A percentile compares a stretch with the other conserved stretches of the same genome.
These are phyloP conservation scores for Orthochromis malagaraziensis DNA, from an alignment of 2,113 vertebrate species.

Conservation along the genomic window DNA sequence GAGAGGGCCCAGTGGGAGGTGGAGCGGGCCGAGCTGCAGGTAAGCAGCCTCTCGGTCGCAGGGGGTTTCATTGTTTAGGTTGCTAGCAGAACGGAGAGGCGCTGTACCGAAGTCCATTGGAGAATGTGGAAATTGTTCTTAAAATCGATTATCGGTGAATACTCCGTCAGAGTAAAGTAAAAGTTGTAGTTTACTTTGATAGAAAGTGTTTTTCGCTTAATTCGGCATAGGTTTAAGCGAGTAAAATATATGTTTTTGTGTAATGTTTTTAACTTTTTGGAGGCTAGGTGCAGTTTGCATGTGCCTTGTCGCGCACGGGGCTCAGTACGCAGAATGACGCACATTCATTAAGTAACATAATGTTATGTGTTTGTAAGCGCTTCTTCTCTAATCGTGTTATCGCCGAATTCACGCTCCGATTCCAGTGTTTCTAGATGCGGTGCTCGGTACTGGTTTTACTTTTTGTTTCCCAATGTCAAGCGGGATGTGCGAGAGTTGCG, in stretches of 20 bases:
- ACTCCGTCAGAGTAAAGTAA: neutral
- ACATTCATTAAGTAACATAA: neutral
- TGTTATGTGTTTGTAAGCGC: neutral
- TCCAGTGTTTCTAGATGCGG: neutral
- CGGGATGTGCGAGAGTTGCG: neutral
- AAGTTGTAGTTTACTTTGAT: accelerated
- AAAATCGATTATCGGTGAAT: no score
- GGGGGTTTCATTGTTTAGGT: neutral
- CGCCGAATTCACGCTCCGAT: neutral
- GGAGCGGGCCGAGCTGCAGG: slow-evolving; percentile 91
- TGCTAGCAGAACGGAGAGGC: neutral
- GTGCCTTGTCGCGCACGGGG: neutral
- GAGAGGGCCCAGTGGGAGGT: slow-evolving; percentile 90
- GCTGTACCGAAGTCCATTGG: neutral
- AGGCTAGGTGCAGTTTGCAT: neutral
- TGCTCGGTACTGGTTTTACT: neutral
- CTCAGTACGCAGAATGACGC: neutral
- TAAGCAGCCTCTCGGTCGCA: slow-evolving; percentile 39
- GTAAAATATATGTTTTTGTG: accelerated
- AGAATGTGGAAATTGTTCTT: neutral
- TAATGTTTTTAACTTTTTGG: neutral
- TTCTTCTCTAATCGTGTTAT: neutral
- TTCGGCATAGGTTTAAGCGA: neutral
- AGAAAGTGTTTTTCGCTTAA: neutral
- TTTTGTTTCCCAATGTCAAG: neutral